phyloP scores from a whole-genome alignment of 2,888 invertebrate species.

The Drosophila paramelanica region DNA sequence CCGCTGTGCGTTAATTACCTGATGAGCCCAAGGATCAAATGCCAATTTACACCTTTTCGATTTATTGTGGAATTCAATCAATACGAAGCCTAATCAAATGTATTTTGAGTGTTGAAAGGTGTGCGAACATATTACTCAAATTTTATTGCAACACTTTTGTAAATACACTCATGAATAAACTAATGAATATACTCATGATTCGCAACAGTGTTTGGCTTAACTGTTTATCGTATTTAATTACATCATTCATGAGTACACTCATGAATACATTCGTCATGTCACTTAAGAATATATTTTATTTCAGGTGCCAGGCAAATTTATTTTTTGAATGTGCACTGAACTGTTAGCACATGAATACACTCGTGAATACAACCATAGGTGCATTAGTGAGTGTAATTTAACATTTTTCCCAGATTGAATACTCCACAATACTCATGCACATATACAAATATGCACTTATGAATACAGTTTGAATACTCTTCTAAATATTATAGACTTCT shows the following conservation, averaged over 20 bases:
- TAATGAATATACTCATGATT: not conserved
- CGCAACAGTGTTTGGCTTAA: no score
- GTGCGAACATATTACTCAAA: not conserved
- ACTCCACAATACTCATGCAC: not conserved
- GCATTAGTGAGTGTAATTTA: not conserved
- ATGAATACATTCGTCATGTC: slow-evolving; percentile 5
- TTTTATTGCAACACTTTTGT: not conserved
- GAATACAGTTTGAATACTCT: not conserved
- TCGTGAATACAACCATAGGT: not conserved
- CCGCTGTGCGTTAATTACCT: slow-evolving; percentile 64
- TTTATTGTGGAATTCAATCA: slow-evolving; percentile 27
- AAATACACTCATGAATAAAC: not conserved
- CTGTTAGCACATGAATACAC: not conserved
- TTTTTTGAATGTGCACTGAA: no score
- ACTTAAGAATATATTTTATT: not conserved
- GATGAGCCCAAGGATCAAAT: slow-evolving; percentile 62
- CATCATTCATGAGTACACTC: slow-evolving; percentile 6
- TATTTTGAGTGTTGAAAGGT: not conserved
- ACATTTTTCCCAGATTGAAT: not conserved
- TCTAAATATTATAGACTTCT: no score
- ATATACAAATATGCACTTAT: not conserved
- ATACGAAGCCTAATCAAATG: slow-evolving; percentile 16
- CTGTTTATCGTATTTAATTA: no score
- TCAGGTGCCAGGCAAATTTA: no score
- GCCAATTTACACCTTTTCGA: slow-evolving; percentile 43